phyloP scores from a whole-genome alignment of 2,113 vertebrate species.

The Panthera tigris region DNA sequence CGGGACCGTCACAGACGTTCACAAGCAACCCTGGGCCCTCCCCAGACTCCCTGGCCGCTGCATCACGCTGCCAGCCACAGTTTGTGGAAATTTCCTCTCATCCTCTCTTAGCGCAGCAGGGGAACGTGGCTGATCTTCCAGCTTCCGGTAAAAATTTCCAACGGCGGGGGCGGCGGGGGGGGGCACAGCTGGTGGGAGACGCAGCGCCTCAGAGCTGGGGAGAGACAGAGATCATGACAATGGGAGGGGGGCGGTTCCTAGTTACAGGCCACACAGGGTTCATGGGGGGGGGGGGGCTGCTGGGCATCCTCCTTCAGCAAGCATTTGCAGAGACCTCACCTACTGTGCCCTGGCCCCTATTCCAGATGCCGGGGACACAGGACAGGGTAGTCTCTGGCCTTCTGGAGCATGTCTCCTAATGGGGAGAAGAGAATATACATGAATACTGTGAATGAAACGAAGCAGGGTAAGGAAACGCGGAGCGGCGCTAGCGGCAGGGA shows the following conservation, averaged over 20 bases:
- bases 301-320: not conserved
- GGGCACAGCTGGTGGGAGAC: not conserved
- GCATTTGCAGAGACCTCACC: not conserved
- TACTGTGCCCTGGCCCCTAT: not conserved
- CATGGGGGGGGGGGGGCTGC: no score
- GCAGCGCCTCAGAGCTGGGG: not conserved
- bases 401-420: not conserved
- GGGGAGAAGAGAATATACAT: not conserved
- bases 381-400: not conserved
- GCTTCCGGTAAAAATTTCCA: conserved; percentile 67
- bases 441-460: not conserved
- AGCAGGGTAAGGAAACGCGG: not conserved
- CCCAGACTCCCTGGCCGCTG: not conserved
- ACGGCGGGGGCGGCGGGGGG: accelerated
- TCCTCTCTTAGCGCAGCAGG: not conserved
- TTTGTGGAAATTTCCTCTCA: conserved; percentile 68
- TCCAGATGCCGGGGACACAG: not conserved
- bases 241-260: accelerated
- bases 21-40: not conserved
- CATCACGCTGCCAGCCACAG: not conserved
- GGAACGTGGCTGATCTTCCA: not conserved
- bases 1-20: not conserved
- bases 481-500: not conserved
- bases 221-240: not conserved
- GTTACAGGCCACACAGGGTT: not conserved